A percentile compares a stretch with the other conserved stretches of the same genome.
These are phyloP conservation scores for Manis javanica DNA, from an alignment of 2,797 vertebrate genomes.

Conservation along the genomic window DNA sequence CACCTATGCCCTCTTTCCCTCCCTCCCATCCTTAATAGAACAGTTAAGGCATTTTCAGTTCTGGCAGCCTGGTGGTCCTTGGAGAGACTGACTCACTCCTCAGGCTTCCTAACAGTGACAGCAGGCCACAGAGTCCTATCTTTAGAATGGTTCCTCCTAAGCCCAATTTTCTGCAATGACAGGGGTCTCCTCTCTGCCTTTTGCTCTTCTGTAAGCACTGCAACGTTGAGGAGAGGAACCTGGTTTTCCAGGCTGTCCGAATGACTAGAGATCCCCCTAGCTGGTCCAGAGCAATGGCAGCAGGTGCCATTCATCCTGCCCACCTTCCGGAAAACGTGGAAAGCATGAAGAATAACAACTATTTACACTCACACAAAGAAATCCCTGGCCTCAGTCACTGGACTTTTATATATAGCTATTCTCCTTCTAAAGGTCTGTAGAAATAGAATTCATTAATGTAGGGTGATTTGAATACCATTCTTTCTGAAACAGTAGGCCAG, in stretches of 20 bases:
- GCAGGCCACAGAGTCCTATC: neutral
- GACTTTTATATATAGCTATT: neutral
- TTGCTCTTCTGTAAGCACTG: neutral
- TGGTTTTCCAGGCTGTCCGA: neutral
- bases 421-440: neutral
- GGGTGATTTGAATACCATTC: neutral
- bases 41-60: neutral
- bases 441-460: neutral
- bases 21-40: neutral
- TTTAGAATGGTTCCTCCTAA: neutral
- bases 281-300: neutral
- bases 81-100: neutral
- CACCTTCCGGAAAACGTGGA: neutral
- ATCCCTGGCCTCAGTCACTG: neutral
- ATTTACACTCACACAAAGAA: neutral
- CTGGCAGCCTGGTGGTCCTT: neutral
- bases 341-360: neutral
- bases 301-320: neutral
- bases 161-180: neutral
- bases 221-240: neutral
- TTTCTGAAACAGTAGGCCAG: conserved; percentile 33
- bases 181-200: neutral
- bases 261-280: neutral
- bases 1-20: neutral
- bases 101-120: neutral